Percentiles rank a stretch among this genome's conserved stretches.
phyloP scores from a whole-genome alignment of 2,113 vertebrate genomes.

The Nasalis larvatus region DNA sequence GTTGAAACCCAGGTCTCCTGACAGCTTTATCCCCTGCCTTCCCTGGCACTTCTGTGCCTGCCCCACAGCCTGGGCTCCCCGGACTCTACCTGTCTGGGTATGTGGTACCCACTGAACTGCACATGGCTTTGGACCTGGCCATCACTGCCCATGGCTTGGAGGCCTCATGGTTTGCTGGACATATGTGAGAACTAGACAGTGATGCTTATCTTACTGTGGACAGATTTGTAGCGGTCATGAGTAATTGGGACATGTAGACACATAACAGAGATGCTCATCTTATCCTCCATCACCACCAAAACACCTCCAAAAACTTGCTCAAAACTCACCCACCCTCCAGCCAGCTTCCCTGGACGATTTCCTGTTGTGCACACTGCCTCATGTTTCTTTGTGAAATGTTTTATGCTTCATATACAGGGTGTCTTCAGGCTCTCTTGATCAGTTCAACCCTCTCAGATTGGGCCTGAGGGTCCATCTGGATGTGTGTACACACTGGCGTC shows the following conservation, averaged over 20 bases:
- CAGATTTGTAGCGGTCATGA: background rate
- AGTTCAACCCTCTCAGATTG: background rate
- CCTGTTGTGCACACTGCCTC: too few relatives aligned
- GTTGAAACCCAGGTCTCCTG: background rate
- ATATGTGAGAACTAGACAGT: background rate
- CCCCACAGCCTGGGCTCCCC: background rate
- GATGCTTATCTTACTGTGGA: background rate
- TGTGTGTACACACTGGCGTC: background rate
- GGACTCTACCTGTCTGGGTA: background rate
- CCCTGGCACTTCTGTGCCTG: background rate
- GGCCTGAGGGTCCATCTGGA: background rate
- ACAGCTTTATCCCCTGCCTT: background rate
- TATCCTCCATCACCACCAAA: background rate
- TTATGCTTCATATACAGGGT: background rate
- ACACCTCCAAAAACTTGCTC: background rate
- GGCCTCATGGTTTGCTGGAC: background rate
- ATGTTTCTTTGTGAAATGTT: background rate
- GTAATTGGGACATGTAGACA: background rate
- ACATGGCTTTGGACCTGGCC: background rate
- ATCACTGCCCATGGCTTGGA: background rate
- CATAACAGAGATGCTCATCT: background rate
- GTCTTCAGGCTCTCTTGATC: background rate
- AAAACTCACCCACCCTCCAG: background rate
- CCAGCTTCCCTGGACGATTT: background rate
- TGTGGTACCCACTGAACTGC: background rate